Conservation (phyloP, 2,888 invertebrate genomes). For the Caenorhabditis sp. region DNA sequence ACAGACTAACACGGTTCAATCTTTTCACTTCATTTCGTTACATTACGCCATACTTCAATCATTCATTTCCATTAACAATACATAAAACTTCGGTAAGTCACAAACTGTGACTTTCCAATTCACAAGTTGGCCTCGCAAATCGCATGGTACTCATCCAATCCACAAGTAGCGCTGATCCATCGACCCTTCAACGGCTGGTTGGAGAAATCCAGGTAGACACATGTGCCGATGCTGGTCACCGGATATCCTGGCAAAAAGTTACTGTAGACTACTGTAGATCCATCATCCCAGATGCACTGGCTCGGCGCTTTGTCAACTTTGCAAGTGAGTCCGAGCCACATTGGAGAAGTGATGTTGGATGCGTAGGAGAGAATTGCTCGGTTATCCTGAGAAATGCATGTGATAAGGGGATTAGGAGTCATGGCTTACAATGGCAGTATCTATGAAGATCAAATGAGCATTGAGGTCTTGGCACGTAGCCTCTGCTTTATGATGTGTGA, state of each 20-base stretch:
- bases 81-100: no score
- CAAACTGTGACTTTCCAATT: no score
- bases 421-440: conserved; percentile 35
- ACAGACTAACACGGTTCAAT: conserved; percentile 7
- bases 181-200: conserved; percentile 55
- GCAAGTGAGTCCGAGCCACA: conserved; percentile 56
- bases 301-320: conserved; percentile 27
- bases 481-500: conserved; percentile 39
- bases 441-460: conserved; percentile 35
- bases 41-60: no score
- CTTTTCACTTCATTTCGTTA: conserved; percentile 16
- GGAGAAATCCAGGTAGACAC: conserved; percentile 46
- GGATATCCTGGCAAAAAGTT: conserved; percentile 62
- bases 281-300: conserved; percentile 55
- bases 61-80: no score
- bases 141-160: conserved; percentile 41
- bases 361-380: conserved; percentile 35
- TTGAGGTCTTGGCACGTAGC: conserved; percentile 12
- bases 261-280: conserved; percentile 21
- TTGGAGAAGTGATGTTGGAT: conserved; percentile 27
- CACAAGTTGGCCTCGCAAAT: conserved; percentile 47
- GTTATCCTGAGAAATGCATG: conserved; percentile 35
- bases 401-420: background rate
- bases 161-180: conserved; percentile 60
- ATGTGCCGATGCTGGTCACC: conserved; percentile 50